phyloP scores from a whole-genome alignment of 2,797 vertebrate genomes.

The Neomorphus geoffroyi region DNA sequence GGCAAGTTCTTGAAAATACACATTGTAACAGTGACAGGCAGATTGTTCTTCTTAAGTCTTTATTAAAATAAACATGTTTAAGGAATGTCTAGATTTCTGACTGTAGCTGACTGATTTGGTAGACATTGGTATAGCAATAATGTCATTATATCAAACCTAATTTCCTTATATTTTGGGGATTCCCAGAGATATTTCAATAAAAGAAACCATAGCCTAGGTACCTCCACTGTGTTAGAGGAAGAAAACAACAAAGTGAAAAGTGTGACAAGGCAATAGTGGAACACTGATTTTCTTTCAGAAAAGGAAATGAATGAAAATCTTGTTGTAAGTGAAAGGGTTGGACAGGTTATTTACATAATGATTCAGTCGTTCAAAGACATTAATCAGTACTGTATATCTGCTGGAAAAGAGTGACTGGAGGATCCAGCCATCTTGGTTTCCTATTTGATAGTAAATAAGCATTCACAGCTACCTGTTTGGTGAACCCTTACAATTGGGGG shows the following conservation, averaged over 20 bases:
- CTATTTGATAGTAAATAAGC: not conserved
- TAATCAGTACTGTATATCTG: not conserved
- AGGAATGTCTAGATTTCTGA: not conserved
- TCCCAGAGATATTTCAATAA: not conserved
- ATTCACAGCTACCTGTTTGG: not conserved
- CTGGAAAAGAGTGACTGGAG: not conserved
- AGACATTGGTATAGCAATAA: not conserved
- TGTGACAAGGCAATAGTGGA: not conserved
- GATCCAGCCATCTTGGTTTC: not conserved
- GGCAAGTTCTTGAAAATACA: not conserved
- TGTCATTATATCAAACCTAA: not conserved
- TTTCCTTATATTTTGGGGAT: not conserved
- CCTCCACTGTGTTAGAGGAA: not conserved
- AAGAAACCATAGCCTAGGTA: not conserved
- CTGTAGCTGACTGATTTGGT: not conserved
- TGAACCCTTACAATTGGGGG: not conserved
- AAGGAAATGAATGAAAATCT: not conserved
- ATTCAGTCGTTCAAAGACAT: not conserved
- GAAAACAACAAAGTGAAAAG: not conserved
- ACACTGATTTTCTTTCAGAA: not conserved
- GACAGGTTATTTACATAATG: not conserved
- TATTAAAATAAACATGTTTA: not conserved
- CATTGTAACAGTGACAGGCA: not conserved
- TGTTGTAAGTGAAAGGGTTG: not conserved
- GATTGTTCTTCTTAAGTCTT: not conserved